Conservation (phyloP, 1,140 invertebrate species). For the Hypsibius dujardini region DNA sequence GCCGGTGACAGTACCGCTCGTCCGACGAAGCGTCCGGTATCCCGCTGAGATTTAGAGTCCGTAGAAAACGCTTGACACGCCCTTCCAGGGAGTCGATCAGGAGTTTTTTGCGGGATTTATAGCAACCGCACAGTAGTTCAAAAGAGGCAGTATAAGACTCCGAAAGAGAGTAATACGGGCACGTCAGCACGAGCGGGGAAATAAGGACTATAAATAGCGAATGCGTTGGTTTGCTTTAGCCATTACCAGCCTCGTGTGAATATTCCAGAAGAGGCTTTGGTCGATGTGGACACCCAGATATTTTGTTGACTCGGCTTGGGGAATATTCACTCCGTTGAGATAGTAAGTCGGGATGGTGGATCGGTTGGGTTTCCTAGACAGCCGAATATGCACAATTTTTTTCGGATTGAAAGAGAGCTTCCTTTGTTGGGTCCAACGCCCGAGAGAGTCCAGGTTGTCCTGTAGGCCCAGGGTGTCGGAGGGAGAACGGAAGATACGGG, state of each 20-base stretch:
- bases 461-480: neutral
- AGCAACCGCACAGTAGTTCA: neutral
- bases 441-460: no score
- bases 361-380: no score
- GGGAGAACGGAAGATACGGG: neutral
- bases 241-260: neutral
- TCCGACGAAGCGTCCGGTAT: neutral
- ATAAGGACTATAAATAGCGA: neutral
- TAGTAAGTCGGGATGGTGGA: no score
- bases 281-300: slow-evolving; percentile 9
- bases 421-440: no score
- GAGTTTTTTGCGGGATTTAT: neutral
- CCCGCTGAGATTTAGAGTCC: neutral
- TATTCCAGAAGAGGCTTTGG: neutral
- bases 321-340: no score
- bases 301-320: neutral
- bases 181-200: neutral
- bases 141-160: neutral
- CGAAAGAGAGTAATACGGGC: neutral
- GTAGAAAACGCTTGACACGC: neutral
- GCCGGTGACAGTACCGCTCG: neutral
- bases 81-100: neutral
- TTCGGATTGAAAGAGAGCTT: no score
- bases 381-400: no score
- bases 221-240: neutral